Evolutionary conservation across 2,888 invertebrate genomes (phyloP).

Genomic region (Globia sparganii): DNA sequence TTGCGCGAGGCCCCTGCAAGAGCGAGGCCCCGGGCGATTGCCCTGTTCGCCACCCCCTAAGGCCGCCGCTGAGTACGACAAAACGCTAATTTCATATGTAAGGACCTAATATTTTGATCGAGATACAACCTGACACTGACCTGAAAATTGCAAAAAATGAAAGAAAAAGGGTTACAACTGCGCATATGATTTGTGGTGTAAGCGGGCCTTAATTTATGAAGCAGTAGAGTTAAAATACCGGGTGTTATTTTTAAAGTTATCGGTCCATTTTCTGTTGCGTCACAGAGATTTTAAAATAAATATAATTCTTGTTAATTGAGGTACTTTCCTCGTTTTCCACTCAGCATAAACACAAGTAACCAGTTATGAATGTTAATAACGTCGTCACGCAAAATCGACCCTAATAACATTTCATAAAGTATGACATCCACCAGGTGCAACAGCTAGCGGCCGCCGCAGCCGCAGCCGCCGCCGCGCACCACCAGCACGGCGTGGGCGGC

Average conservation of each 20-base stretch:
- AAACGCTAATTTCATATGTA: no score
- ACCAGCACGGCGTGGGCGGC: constrained; percentile 90
- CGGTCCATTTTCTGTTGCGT: not conserved
- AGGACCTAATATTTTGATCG: no score
- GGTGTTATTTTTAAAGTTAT: not conserved
- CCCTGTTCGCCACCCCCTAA: no score
- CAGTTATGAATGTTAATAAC: not conserved
- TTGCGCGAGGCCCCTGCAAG: no score
- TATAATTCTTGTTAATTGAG: not conserved
- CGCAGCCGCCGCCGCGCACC: constrained; percentile 95
- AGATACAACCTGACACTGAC: no score
- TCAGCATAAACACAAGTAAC: not conserved
- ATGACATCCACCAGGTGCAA: constrained; percentile 89
- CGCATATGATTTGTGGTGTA: not conserved
- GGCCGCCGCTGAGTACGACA: no score
- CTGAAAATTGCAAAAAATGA: no score
- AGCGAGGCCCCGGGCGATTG: no score
- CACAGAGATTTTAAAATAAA: not conserved
- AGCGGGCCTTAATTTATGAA: not conserved
- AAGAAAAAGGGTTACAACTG: no score
- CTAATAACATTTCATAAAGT: constrained; percentile 50
- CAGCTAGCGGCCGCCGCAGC: constrained; percentile 95
- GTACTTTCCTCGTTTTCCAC: not conserved
- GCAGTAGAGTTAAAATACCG: not conserved
- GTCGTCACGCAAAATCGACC: constrained; percentile 9